Percentiles rank a stretch among this genome's conserved stretches.
phyloP scores from a whole-genome alignment of 2,113 vertebrate species.

The Myotis lucifugus region DNA sequence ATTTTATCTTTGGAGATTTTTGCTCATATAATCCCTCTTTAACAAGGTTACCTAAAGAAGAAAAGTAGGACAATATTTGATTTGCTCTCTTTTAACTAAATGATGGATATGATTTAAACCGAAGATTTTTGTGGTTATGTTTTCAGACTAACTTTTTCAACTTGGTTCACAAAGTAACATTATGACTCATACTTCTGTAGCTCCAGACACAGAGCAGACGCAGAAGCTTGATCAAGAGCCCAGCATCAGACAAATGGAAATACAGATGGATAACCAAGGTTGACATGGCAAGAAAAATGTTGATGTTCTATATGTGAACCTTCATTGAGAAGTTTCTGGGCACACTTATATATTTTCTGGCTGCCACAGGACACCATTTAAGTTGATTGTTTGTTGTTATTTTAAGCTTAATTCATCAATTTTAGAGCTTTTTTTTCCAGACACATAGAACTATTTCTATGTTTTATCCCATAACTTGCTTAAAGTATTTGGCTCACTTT shows the following conservation, averaged over 20 bases:
- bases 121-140: not conserved
- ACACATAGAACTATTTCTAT: not conserved
- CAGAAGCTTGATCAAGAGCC: not conserved
- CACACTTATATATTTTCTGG: conserved; percentile 27
- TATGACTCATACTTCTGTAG: not conserved
- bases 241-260: conserved; percentile 10
- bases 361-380: not conserved
- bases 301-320: not conserved
- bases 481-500: conserved; percentile 43
- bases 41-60: not conserved
- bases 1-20: conserved; percentile 20
- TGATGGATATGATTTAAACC: not conserved
- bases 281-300: not conserved
- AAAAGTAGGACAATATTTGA: conserved; percentile 3
- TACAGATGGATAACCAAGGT: not conserved
- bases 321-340: conserved; percentile 21
- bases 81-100: conserved; percentile 3
- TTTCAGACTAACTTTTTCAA: conserved; percentile 41
- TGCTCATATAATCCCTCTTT: not conserved
- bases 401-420: conserved; percentile 9
- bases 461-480: conserved; percentile 43
- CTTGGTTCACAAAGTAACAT: not conserved
- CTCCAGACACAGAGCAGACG: not conserved
- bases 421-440: not conserved
- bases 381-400: conserved; percentile 26